Conservation (phyloP, 2,888 invertebrate species). For the Miltochrista miniata region DNA sequence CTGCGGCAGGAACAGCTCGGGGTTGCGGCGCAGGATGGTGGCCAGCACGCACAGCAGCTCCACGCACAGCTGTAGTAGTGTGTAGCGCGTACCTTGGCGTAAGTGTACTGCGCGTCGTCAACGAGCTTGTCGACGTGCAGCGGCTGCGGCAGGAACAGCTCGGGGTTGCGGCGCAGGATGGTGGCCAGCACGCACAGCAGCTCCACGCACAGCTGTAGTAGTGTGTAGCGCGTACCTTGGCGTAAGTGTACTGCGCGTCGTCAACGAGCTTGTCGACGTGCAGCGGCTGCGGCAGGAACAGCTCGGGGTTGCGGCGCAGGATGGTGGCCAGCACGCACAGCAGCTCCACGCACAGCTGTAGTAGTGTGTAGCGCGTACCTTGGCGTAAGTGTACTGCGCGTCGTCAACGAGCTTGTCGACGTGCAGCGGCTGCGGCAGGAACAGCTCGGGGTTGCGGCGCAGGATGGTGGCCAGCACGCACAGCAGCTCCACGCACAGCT, state of each 20-base stretch:
- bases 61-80: conserved; percentile 88
- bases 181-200: conserved; percentile 95
- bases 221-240: no score
- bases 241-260: no score
- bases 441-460: conserved; percentile 96
- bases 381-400: no score
- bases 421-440: conserved; percentile 91
- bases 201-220: conserved; percentile 89
- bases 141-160: conserved; percentile 91
- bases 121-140: conserved; percentile 92
- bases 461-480: conserved; percentile 97
- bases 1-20: conserved; percentile 93
- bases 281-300: conserved; percentile 90
- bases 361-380: no score
- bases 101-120: no score
- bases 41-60: conserved; percentile 94
- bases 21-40: conserved; percentile 96
- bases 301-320: conserved; percentile 96
- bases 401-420: no score
- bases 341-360: conserved; percentile 89
- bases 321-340: conserved; percentile 96
- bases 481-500: conserved; percentile 89
- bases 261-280: conserved; percentile 94
- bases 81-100: no score
- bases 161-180: conserved; percentile 97